Evolutionary conservation across 2,888 invertebrate species (phyloP), one percentile per base, ranked within the genome.

Genomic region (Apotomis betuletana): DNA sequence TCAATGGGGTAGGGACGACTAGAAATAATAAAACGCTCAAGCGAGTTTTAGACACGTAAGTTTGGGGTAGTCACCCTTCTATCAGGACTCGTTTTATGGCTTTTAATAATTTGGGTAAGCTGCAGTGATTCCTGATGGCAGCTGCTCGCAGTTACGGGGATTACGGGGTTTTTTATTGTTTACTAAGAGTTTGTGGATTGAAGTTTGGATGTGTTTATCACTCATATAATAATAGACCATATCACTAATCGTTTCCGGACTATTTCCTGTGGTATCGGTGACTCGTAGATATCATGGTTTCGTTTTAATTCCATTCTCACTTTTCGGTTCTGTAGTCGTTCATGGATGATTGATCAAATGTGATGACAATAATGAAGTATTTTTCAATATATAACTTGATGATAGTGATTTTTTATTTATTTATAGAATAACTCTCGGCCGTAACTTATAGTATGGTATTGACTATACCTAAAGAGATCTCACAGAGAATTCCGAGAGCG

Each of bases 61-160:
- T 86, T 89, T 6, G 81, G 92, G 92, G 91, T 88, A 84, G 87
- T 90, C 91, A 92, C 92, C 92, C 92, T 91, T 90, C 86, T 84
- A 82, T 82, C 80, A 77, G 79, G 88, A 90, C 90, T 90, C 91
- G 92, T 92, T 92, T 93, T 92, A 93, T 89, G 89, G 91, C 90
- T 91, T 92, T 93, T 92, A 91, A 92, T 90, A 92, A 92, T 92
- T 90, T 90, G 87, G 82, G 87, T 90, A 90, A 91, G 91, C 91
- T 89, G 88, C 91, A 90, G 85, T 90, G 92, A 93, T 92, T 92
- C 92, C 89, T 78, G 80, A 78, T 79, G 80, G 90, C 92, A 92
- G 92, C 92, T 93, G 92, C 88, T 87, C 81, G 79, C 80, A 81
- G 84, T 85, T 80, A 84, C 82, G 78, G 79, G 85, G 90, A 89